phyloP scores from a whole-genome alignment of 1,140 invertebrate species.

The Augochlora pura region DNA sequence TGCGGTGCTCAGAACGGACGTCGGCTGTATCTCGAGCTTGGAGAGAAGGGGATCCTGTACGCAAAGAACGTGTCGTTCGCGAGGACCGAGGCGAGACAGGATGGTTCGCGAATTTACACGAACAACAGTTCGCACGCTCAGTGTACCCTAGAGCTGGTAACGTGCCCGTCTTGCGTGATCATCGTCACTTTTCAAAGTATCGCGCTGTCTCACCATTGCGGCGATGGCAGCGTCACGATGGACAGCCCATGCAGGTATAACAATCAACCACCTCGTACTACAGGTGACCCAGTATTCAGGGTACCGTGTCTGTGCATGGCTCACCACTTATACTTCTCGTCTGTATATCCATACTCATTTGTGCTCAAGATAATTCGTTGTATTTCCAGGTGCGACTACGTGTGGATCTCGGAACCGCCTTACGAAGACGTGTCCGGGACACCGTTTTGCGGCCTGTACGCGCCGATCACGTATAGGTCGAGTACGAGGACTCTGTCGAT shows the following conservation, averaged over 20 bases:
- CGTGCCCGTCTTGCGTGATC: constrained; percentile 87
- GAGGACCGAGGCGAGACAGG: constrained; percentile 66
- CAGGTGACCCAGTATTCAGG: too few species aligned
- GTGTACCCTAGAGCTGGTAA: constrained; percentile 85
- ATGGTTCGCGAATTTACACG: constrained; percentile 58
- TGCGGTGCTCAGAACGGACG: constrained; percentile 83
- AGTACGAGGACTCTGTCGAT: constrained; percentile 84
- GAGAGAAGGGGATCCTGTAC: constrained; percentile 82
- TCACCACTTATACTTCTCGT: too few species aligned
- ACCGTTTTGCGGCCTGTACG: constrained; percentile 83
- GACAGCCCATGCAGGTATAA: constrained; percentile 75
- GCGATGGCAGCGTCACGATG: constrained; percentile 72
- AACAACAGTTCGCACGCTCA: constrained; percentile 79
- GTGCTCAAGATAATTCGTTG: too few species aligned
- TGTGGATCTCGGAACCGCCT: constrained; percentile 86
- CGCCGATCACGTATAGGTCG: constrained; percentile 82
- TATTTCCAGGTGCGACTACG: constrained; percentile 82
- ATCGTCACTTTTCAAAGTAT: constrained; percentile 82
- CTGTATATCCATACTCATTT: too few species aligned
- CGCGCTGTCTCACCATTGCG: constrained; percentile 75
- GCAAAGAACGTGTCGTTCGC: constrained; percentile 81
- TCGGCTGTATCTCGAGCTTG: constrained; percentile 83
- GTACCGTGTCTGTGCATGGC: too few species aligned
- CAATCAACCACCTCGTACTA: too few species aligned
- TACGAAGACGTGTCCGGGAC: constrained; percentile 84